These are phyloP conservation scores for Elanoides forficatus DNA, from an alignment of 2,113 vertebrate genomes.

Conservation along the genomic window DNA sequence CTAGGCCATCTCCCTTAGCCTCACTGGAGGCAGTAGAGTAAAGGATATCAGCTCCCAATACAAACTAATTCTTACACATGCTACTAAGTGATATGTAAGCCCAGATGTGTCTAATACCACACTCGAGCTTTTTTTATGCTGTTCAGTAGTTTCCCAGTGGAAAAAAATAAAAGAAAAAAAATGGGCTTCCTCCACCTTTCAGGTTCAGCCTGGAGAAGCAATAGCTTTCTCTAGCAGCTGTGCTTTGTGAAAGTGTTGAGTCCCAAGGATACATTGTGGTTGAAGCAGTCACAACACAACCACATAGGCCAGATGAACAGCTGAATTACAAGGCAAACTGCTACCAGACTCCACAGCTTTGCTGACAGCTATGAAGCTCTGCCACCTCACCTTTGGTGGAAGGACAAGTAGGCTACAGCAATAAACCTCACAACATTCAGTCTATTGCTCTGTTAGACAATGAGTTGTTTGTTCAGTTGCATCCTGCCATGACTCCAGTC, in stretches of 20 bases:
- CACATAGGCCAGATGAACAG: neutral
- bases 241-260: neutral
- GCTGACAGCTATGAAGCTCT: neutral
- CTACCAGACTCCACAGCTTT: neutral
- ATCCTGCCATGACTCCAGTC: neutral
- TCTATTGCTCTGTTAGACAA: neutral
- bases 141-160: neutral
- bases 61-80: neutral
- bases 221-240: neutral
- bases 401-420: neutral
- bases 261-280: neutral
- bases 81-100: neutral
- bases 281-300: neutral
- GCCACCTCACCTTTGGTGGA: neutral
- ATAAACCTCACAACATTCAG: neutral
- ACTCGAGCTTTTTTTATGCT: neutral
- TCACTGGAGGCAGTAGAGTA: neutral
- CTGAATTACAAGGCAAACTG: neutral
- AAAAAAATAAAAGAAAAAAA: rapidly evolving
- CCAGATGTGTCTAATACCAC: neutral
- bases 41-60: neutral
- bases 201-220: neutral
- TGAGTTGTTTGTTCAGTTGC: neutral
- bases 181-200: neutral
- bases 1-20: neutral